phyloP scores from a whole-genome alignment of 2,797 vertebrate genomes.

The Chromis chromis region DNA sequence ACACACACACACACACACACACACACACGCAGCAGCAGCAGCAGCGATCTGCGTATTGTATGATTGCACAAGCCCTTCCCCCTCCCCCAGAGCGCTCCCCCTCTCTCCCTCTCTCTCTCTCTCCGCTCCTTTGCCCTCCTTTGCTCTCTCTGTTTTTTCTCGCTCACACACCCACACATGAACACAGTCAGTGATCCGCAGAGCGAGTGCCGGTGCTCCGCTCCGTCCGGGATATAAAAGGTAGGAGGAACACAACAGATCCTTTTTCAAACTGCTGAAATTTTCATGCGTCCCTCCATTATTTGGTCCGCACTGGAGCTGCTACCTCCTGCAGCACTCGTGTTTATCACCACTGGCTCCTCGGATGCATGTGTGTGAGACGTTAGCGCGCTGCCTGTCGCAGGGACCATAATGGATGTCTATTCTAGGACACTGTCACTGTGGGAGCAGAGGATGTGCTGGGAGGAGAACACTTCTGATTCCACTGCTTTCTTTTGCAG shows the following conservation, averaged over 20 bases:
- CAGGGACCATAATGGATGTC: slow-evolving; percentile 71
- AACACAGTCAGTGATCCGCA: slow-evolving; percentile 38
- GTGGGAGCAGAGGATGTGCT: slow-evolving; percentile 40
- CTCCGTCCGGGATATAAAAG: slow-evolving; percentile 31
- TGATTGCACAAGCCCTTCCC: slow-evolving; percentile 72
- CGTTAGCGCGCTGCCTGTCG: slow-evolving; percentile 32
- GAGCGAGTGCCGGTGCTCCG: slow-evolving; percentile 31
- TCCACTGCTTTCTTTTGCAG: slow-evolving; percentile 14
- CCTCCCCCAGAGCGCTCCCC: slow-evolving; percentile 36
- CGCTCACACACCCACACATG: slow-evolving; percentile 49
- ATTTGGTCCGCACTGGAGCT: slow-evolving; percentile 59
- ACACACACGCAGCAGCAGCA: slow-evolving; percentile 10
- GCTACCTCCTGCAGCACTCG: slow-evolving; percentile 17
- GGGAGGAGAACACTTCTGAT: slow-evolving; percentile 26
- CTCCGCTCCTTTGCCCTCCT: slow-evolving; percentile 24
- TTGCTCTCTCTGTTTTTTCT: slow-evolving; percentile 26
- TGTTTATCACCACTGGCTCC: slow-evolving; percentile 36
- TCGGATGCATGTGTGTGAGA: slow-evolving; percentile 29
- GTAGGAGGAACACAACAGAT: slow-evolving; percentile 53
- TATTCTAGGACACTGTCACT: slow-evolving; percentile 73
- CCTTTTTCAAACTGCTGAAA: slow-evolving; percentile 58
- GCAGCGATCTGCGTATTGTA: slow-evolving; percentile 63
- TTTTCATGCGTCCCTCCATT: slow-evolving; percentile 73
- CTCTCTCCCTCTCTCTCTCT: slow-evolving; percentile 23
- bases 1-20: neutral